Percentiles rank a stretch among this genome's conserved stretches.
Conservation (phyloP, 2,888 invertebrate species). For the Xanthorhoe designata region DNA sequence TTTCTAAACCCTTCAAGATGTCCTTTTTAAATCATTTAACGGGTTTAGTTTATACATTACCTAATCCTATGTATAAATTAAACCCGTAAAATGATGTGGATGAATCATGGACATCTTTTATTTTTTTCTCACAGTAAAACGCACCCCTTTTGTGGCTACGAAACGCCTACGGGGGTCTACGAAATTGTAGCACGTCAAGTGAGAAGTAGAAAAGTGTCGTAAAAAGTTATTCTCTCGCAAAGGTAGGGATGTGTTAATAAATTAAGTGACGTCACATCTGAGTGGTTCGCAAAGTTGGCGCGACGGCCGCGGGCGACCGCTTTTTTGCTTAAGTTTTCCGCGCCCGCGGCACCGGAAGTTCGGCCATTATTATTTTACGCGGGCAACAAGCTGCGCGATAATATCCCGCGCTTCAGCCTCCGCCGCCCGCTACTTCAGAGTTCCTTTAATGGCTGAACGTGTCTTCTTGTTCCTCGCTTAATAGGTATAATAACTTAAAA, state of each 20-base stretch:
- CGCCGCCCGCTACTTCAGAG: slow-evolving; percentile 63
- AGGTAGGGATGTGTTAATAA: slow-evolving; percentile 82
- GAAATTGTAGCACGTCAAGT: slow-evolving; percentile 63
- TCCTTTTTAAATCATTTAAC: no score
- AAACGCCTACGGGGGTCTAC: slow-evolving; percentile 45
- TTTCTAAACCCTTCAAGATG: not conserved
- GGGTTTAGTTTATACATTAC: no score
- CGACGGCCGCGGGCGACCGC: slow-evolving; percentile 79
- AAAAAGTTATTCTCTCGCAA: slow-evolving; percentile 67
- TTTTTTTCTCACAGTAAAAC: slow-evolving; percentile 30
- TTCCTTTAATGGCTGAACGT: slow-evolving; percentile 80
- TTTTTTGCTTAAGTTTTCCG: slow-evolving; percentile 83
- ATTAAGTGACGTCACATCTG: slow-evolving; percentile 84
- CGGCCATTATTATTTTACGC: slow-evolving; percentile 86
- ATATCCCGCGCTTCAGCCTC: slow-evolving; percentile 76
- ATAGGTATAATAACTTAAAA: slow-evolving; percentile 84
- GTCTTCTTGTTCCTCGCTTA: slow-evolving; percentile 82
- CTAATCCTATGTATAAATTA: not conserved
- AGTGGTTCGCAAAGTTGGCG: slow-evolving; percentile 77
- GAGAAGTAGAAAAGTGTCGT: slow-evolving; percentile 73
- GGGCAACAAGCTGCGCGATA: slow-evolving; percentile 86
- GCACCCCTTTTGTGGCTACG: slow-evolving; percentile 39
- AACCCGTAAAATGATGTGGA: not conserved
- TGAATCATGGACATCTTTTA: not conserved
- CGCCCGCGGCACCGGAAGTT: slow-evolving; percentile 86